Evolutionary conservation across 2,797 vertebrate species (phyloP).

Genomic region (Lacerta viridis): DNA sequence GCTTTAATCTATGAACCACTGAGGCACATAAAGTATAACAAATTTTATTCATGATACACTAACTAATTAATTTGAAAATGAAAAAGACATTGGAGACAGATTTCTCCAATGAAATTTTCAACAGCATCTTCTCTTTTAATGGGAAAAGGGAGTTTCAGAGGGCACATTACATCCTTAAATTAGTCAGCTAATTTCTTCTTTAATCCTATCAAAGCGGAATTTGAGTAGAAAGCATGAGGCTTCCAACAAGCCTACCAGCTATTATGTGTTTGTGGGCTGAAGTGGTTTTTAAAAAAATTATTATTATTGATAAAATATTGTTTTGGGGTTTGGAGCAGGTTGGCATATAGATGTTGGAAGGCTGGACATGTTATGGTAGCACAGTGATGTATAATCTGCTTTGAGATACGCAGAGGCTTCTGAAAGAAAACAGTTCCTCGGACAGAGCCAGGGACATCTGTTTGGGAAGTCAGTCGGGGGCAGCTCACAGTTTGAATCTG

Average conservation of each 20-base stretch:
- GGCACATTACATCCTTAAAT: constrained; percentile 20
- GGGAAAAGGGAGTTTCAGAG: constrained; percentile 11
- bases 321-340: too few species aligned
- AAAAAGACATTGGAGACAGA: neutral
- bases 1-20: neutral
- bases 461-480: neutral
- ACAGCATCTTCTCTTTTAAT: constrained; percentile 28
- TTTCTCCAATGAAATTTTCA: constrained; percentile 6
- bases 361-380: neutral
- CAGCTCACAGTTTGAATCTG: neutral
- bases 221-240: neutral
- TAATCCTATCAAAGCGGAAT: neutral
- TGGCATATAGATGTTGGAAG: neutral
- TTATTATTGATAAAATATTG: too few species aligned
- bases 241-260: constrained; percentile 1
- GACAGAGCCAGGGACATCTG: neutral
- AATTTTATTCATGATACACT: constrained; percentile 5
- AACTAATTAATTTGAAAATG: constrained; percentile 33
- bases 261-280: constrained; percentile 2
- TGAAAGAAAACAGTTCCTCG: neutral
- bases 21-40: constrained; percentile 2
- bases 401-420: neutral
- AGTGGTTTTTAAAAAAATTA: too few species aligned
- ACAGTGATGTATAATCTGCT: neutral
- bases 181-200: neutral